Base-by-base conservation (phyloP, 1,140 invertebrate genomes). In the Tetranychus urticae region DNA sequence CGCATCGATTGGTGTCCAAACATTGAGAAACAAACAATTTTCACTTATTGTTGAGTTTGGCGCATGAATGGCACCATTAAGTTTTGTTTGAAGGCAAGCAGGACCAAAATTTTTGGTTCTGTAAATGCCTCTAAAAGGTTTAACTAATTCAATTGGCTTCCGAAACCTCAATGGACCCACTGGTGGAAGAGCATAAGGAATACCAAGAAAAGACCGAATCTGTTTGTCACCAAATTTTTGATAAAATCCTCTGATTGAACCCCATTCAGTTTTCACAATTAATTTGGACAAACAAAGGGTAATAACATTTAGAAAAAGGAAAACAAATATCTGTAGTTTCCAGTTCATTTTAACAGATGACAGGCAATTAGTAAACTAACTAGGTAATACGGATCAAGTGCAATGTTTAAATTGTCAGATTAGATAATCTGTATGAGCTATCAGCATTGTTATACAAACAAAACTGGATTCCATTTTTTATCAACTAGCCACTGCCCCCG, bases 21-120 rank as follows among this genome's bases (percentile, higher is more conserved):
- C 79, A 69, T 97, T 96, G 46, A 97, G 76, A 69, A 92, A 96
- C 0, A 97, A 78, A 67, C 91, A 96, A 70, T 96, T 89, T 74
- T 94, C 90, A 34, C 50, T 58, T 0, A 23, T 23, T n/a, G 48
- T 23, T 33, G 48, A 1, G 6, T 52, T n/a, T 1, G 48, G 56
- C 5, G 56, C 14, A n/a, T 23, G 33, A 36, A 39, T 57, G 5
- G 56, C 14, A 5, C 14, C 56, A 34, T n/a, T 57, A 6, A 14
- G 10, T 14, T 36, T 10, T 8, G 14, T 39, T 39, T 57, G 56
- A 14, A 34, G 42, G 50, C 59, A 60, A 60, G 34, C 14, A n/a
- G n/a, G n/a, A 8, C 39, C 33, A 10, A 50, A 50, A 31, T 50
- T 46, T 6, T 34, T 54, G 3, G 59, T 45, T 7, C 33, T 13